A percentile compares a stretch with the other conserved stretches of the same genome.
Evolutionary conservation across 2,797 vertebrate genomes (phyloP).

Genomic region (Jordanella pulchra): DNA sequence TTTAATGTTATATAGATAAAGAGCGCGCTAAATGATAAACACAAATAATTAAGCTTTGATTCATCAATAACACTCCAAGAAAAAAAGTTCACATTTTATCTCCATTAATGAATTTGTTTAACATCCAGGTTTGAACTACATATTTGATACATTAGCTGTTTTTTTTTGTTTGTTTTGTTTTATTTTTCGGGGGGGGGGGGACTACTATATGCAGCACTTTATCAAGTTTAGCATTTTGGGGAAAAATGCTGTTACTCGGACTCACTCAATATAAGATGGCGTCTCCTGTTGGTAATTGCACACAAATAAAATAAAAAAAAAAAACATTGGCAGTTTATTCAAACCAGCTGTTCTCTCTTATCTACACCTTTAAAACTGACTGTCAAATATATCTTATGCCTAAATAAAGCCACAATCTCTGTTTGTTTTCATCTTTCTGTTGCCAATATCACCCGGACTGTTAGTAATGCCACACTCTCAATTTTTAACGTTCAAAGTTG

Average conservation of each 20-base stretch:
- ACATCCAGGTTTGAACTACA: slow-evolving; percentile 59
- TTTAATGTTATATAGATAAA: slow-evolving; percentile 9
- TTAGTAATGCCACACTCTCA: slow-evolving; percentile 44
- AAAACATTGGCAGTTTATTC: slow-evolving; percentile 25
- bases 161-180: no score
- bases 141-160: slow-evolving; percentile 64
- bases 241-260: slow-evolving; percentile 63
- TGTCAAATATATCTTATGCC: slow-evolving; percentile 14
- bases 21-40: slow-evolving; percentile 59
- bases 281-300: slow-evolving; percentile 46
- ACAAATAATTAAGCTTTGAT: slow-evolving; percentile 64
- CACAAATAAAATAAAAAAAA: slow-evolving; percentile 4
- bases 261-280: slow-evolving; percentile 49
- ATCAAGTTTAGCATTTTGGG: slow-evolving; percentile 66
- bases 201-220: slow-evolving; percentile 75
- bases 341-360: slow-evolving; percentile 27
- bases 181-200: slow-evolving; percentile 49
- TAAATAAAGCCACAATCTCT: slow-evolving; percentile 21
- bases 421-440: slow-evolving; percentile 25
- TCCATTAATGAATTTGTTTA: slow-evolving; percentile 61
- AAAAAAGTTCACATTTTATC: slow-evolving; percentile 57
- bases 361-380: not conserved
- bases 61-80: slow-evolving; percentile 56
- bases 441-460: slow-evolving; percentile 16
- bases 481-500: slow-evolving; percentile 78